A percentile compares a stretch with the other conserved stretches of the same genome.
These are phyloP conservation scores for Saccostrea cuccullata DNA, from an alignment of 1,140 invertebrate species.

Conservation along the genomic window DNA sequence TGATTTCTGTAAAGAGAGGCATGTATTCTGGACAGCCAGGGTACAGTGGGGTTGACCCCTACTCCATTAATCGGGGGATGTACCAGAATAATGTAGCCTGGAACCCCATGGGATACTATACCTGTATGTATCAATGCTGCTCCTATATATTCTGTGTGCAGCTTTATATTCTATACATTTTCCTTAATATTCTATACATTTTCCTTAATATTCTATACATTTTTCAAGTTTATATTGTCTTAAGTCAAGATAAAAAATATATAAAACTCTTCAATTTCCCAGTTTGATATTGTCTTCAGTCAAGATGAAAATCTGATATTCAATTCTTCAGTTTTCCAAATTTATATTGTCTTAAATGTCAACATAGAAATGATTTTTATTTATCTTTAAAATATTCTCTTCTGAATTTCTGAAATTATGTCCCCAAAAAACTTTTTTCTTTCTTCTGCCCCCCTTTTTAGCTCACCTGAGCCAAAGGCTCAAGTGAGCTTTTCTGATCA, in stretches of 20 bases:
- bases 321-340: too few relatives aligned
- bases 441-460: too few relatives aligned
- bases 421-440: not conserved
- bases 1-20: not conserved
- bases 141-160: not conserved
- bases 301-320: too few relatives aligned
- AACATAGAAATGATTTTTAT: too few relatives aligned
- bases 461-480: too few relatives aligned
- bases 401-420: not conserved
- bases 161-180: not conserved
- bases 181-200: not conserved
- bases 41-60: not conserved
- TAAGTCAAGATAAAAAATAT: not conserved
- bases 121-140: not conserved
- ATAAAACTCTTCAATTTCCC: too few relatives aligned
- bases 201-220: not conserved
- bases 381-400: too few relatives aligned
- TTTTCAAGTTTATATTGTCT: not conserved
- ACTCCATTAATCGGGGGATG: not conserved
- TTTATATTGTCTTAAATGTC: too few relatives aligned
- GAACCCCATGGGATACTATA: slow-evolving; percentile 17
- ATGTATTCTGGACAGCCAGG: slow-evolving; percentile 31
- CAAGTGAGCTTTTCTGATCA: too few relatives aligned
- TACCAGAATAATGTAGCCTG: not conserved
- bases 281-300: too few relatives aligned